Conservation (phyloP, 2,113 vertebrate species). For the Prietella phreatophila region DNA sequence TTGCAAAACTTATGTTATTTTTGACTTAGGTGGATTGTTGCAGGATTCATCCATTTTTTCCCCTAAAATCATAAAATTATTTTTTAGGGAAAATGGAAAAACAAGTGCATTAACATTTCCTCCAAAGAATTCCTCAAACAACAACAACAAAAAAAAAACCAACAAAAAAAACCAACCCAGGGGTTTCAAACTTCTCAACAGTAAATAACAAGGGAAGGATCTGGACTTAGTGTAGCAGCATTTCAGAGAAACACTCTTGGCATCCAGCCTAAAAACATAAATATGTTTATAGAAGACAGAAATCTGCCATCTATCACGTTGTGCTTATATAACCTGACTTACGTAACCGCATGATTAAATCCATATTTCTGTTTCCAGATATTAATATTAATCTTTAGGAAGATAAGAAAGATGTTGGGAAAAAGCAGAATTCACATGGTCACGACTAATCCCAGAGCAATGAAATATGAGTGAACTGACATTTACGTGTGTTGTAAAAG, state of each 20-base stretch:
- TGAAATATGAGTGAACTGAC: slow-evolving; percentile 16
- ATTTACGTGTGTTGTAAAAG: not conserved
- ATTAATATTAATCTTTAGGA: not conserved
- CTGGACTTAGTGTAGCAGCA: not conserved
- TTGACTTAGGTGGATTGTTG: not conserved
- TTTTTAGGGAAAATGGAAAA: not conserved
- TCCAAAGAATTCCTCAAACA: not conserved
- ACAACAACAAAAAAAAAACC: too few species aligned
- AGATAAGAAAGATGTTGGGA: not conserved
- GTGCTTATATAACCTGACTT: not conserved
- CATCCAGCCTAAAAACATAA: not conserved
- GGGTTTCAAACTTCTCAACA: not conserved
- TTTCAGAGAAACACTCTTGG: not conserved
- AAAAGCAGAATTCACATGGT: not conserved
- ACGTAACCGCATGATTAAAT: not conserved
- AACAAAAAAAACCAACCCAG: not conserved
- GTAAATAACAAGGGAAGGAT: not conserved
- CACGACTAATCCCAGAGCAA: not conserved
- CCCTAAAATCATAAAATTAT: not conserved
- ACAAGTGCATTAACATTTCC: not conserved
- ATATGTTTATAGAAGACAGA: not conserved
- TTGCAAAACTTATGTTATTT: too few species aligned
- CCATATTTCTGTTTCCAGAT: not conserved
- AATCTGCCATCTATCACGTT: not conserved
- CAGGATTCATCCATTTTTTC: not conserved